phyloP scores from a whole-genome alignment of 2,888 invertebrate species.

The Megastigmus dorsalis region DNA sequence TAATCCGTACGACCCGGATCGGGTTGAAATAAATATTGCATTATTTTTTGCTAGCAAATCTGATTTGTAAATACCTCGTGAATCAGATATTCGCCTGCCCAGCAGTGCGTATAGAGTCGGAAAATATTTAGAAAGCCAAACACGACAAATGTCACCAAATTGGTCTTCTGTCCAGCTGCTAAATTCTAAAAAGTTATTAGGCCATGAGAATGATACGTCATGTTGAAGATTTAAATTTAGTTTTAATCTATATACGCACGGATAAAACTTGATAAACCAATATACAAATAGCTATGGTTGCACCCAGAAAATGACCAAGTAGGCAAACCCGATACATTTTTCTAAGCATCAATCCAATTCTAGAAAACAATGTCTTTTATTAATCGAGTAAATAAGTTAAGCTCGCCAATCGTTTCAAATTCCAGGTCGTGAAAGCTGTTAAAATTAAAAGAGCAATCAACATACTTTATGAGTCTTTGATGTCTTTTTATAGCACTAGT shows the following conservation, averaged over 20 bases:
- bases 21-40: neutral
- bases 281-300: conserved; percentile 53
- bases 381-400: neutral
- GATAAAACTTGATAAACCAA: conserved; percentile 55
- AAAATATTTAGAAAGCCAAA: conserved; percentile 55
- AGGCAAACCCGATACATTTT: conserved; percentile 47
- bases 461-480: conserved; percentile 43
- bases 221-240: neutral
- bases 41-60: neutral
- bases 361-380: conserved; percentile 23
- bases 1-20: too few relatives aligned
- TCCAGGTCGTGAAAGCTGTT: neutral
- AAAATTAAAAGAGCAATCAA: neutral
- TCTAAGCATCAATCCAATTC: conserved; percentile 47
- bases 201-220: neutral
- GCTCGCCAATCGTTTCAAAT: neutral
- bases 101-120: conserved; percentile 55
- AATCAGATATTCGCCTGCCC: conserved; percentile 55
- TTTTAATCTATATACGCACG: conserved; percentile 33
- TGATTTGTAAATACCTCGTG: conserved; percentile 48
- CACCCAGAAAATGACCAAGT: conserved; percentile 53
- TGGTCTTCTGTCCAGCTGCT: conserved; percentile 49
- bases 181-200: conserved; percentile 46
- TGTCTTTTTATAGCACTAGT: conserved; percentile 13
- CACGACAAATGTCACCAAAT: conserved; percentile 53